Evolutionary conservation across 2,888 invertebrate species (phyloP).

Genomic region (Onchidella celtica): DNA sequence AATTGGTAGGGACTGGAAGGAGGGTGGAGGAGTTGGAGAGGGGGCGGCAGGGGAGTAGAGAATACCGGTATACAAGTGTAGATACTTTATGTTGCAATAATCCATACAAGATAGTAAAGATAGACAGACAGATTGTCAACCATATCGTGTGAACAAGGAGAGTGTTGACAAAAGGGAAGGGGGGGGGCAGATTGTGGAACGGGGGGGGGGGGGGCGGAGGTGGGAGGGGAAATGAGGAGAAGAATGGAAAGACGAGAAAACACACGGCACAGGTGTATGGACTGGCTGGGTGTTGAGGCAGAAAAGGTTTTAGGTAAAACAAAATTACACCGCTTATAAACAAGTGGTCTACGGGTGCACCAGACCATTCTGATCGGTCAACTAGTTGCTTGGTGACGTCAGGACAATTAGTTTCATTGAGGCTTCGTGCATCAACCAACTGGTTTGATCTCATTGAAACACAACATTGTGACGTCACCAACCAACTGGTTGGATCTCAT

Average conservation of each 20-base stretch:
- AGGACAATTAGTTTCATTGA: too few species aligned
- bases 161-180: not conserved
- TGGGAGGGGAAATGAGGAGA: not conserved
- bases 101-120: too few species aligned
- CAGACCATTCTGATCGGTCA: too few species aligned
- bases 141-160: not conserved
- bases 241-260: not conserved
- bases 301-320: not conserved
- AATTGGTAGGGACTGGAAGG: not conserved
- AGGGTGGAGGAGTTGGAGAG: not conserved
- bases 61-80: too few species aligned
- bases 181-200: not conserved
- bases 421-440: too few species aligned
- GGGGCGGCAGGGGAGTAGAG: not conserved
- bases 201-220: not conserved
- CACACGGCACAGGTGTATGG: not conserved
- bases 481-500: too few species aligned
- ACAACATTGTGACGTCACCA: too few species aligned
- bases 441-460: too few species aligned
- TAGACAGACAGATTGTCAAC: too few species aligned
- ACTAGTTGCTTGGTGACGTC: too few species aligned
- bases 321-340: not conserved
- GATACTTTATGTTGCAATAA: too few species aligned
- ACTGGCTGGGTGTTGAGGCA: not conserved
- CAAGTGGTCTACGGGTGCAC: not conserved